Evolutionary conservation across 1,140 invertebrate genomes (phyloP), one percentile per base, ranked within the genome.

Genomic region (Pogonomyrmex californicus): DNA sequence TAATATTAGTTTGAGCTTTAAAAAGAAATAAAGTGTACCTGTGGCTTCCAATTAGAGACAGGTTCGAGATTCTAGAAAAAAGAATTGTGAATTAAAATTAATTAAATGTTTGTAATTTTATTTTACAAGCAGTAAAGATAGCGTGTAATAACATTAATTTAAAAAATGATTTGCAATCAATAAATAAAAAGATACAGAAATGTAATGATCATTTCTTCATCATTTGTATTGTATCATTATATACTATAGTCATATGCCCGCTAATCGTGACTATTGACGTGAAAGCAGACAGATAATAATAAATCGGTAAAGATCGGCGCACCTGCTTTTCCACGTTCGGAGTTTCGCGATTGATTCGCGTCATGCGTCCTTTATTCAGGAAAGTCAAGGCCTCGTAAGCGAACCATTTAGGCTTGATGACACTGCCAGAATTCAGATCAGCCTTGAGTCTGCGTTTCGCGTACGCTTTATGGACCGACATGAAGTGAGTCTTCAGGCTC

Each of bases 381-480:
- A 87, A 87, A 41, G 78, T 51, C 38, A 87, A 14, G 30, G 86
- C 79, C 33, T 87, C 86, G 36, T 87, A 87, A 56, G 86, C 86
- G 33, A 87, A 87, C 86, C 86, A 87, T n/a, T 87, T 87, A 17
- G 86, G 86, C 51, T 76, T 85, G 66, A 54, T 23, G 44, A 30
- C 30, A 17, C 17, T 76, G 33, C 49, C 63, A 44, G 54, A 41
- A 51, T 51, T 82, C 63, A 47, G 23, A 38, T 75, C 79, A 14
- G 38, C 79, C 65, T 75, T 87, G 23, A 73, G 36, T 14, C 68
- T 73, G 4, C 60, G 63, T 60, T 87, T 87, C 33, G 41, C 60
- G 62, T 85, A 87, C 5, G 79, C 79, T 85, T 87, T 87, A 33
- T 87, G 79, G n/a, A 87, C 86, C 56, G 86, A 82, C 86, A 87